These are phyloP conservation scores for Acrossocheilus fasciatus DNA, from an alignment of 2,797 vertebrate genomes.

Conservation along the genomic window DNA sequence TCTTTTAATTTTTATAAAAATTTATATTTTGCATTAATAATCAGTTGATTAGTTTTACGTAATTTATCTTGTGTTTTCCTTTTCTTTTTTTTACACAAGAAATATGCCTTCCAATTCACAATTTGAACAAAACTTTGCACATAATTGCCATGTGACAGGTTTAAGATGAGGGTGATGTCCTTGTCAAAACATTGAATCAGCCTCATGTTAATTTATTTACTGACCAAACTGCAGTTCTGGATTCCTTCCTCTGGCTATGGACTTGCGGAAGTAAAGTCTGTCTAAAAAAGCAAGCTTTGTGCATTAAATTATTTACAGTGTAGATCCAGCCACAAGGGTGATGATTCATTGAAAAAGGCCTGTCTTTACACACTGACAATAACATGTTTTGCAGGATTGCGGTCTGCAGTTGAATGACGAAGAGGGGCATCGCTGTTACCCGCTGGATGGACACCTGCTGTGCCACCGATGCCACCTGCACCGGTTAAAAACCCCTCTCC, in stretches of 20 bases:
- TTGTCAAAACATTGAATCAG: not conserved
- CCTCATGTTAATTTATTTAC: not conserved
- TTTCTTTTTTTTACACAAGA: not conserved
- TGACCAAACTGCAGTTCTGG: not conserved
- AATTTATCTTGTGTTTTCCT: no score
- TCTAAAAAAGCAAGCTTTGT: not conserved
- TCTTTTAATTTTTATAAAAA: no score
- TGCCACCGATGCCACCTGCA: conserved; percentile 95
- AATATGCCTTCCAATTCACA: not conserved
- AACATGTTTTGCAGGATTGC: conserved; percentile 83
- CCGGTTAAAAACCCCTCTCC: conserved; percentile 83
- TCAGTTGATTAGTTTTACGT: not conserved
- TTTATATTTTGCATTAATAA: no score
- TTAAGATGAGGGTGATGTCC: not conserved
- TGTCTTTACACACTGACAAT: not conserved
- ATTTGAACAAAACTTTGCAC: not conserved
- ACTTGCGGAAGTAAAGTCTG: not conserved
- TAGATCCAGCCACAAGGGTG: not conserved
- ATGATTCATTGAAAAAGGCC: not conserved
- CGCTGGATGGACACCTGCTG: conserved; percentile 91
- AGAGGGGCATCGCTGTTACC: conserved; percentile 95
- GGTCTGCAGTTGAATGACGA: conserved; percentile 95
- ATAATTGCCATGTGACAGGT: not conserved
- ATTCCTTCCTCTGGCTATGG: not conserved
- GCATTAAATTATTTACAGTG: not conserved